Base-by-base conservation (phyloP, 2,888 invertebrate genomes). In the Ryuthela nishihirai region DNA sequence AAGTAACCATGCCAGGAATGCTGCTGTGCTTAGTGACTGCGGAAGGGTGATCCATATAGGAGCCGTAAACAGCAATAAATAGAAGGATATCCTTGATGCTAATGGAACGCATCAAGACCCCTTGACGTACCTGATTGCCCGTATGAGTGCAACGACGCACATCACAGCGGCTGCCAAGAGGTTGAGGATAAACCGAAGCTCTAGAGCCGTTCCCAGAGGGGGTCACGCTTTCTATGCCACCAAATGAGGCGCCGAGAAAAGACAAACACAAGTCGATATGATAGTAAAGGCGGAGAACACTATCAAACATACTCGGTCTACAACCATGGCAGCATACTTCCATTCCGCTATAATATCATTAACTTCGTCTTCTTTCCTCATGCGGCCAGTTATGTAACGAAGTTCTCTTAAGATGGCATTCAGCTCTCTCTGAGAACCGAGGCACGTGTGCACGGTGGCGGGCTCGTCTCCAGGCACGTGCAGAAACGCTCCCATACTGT, bases 261-360 rank as follows among this genome's bases (percentile, higher is more conserved):
- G 81, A 75, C 92, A 91, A 69, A 90, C 88, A 71, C 91, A 87
- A 70, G 93, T 92, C 70, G 92, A 91, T 74, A 91, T 85, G 76
- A 92, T 83, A 72, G 92, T 93, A 81, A 93, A 93, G 76, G 91
- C 79, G 64, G 91, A 90, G 81, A 95, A 97, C 75, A 93, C 85
- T 79, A 91, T 88, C 78, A 97, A 83, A 79, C 95, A 95, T 79
- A 94, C 85, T 84, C 91, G 85, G 80, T 97, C 95, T 74, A 97
- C 92, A 74, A 95, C 95, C 91, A 94, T 93, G 67, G 94, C 95
- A 55, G 95, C 95, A 75, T 95, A 97, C 76, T 93, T 94, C 95
- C 95, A 95, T 76, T 97, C 95, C 2, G 74, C 89, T 78, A 92
- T 88, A 77, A 93, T 83, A 78, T 90, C 92, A 78, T 87, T 85